Base-by-base conservation (phyloP, 2,797 vertebrate genomes). In the Synanceia verrucosa region DNA sequence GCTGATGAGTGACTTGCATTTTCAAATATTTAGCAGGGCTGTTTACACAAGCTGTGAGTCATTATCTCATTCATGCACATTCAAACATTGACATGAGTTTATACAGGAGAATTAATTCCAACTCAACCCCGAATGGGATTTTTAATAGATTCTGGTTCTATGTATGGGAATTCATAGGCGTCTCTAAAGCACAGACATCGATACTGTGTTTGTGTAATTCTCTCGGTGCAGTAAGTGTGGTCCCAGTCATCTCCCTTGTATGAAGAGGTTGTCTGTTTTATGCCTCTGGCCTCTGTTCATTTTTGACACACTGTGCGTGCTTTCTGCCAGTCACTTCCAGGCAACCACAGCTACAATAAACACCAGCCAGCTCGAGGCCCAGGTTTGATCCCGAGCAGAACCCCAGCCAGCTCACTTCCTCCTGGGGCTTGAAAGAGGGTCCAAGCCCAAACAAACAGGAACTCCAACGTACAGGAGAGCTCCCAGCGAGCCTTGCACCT, bases 391-490 rank as follows among this genome's bases (percentile, higher is more conserved):
- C 87, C 93, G 84, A 94, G 94, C 96, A 97, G 96, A 95, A 90
- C 91, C 89, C 78, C 24, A 34, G 86, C 91, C 90, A 86, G 88
- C 91, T 93, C 94, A 93, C 94, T 95, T 96, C 94, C 92, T 91
- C 90, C 86, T 83, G 88, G 76, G 65, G 72, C 63, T 90, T 88
- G 92, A 86, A 93, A 92, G 93, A 84, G 77, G 77, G 94, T 92
- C 90, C 92, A 86, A 94, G 91, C 94, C 94, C 96, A 96, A 97
- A 97, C 95, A 97, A 95, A 95, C 93, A 94, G 93, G 90, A 94
- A 76, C 81, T 73, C 64, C 44, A 13, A 48, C 43, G 88, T 77
- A 81, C 84, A 61, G 76, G 79, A 93, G 91, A 79, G 91, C 93
- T 92, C 55, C 63, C 92, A 78, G 80, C 51, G 62, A 84, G 71